Evolutionary conservation across 2,888 invertebrate species (phyloP), one percentile per base, ranked within the genome.

Genomic region (Tuta absoluta): DNA sequence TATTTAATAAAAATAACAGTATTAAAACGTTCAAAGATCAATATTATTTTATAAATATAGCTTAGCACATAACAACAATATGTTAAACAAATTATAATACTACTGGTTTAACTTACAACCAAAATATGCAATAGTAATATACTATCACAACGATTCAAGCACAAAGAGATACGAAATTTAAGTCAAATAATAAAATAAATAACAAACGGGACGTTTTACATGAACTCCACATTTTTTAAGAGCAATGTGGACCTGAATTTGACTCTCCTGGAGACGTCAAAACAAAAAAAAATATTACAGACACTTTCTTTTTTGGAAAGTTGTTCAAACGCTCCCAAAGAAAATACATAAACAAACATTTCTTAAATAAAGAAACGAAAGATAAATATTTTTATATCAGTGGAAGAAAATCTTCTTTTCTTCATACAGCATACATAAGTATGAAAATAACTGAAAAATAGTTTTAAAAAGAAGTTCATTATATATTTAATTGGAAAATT

Each of bases 61-160:
- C 78, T 81, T 81, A 84, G 71, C 70, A 74, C 74, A 73, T 74
- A 82, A 77, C 77, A 81, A 82, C 80, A 80, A 80, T 77, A 78
- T 75, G 73, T 77, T 75, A 81, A 80, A 79, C 76, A 78, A 78
- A 76, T 59, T 72, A 67, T 83, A 81, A 84, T 82, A 83, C 78
- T 82, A 80, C 68, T 72, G 67, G 70, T 75, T 73, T 75, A 78
- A 78, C 77, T 79, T 76, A 77, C 73, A 79, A 73, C 74, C 74
- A 57, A 76, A 79, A 63, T 75, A 75, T 75, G 78, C 74, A 75
- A 80, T 75, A 80, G 74, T 77, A 75, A 80, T 77, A 74, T 80
- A 79, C 77, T 80, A 78, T 80, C 73, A 77, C 79, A 73, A 72
- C 73, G 71, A 72, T 69, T 65, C 66, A 61, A 66, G 68, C 67